Conservation (phyloP, 2,113 vertebrate species). For the Sinocyclocheilus rhinocerous region DNA sequence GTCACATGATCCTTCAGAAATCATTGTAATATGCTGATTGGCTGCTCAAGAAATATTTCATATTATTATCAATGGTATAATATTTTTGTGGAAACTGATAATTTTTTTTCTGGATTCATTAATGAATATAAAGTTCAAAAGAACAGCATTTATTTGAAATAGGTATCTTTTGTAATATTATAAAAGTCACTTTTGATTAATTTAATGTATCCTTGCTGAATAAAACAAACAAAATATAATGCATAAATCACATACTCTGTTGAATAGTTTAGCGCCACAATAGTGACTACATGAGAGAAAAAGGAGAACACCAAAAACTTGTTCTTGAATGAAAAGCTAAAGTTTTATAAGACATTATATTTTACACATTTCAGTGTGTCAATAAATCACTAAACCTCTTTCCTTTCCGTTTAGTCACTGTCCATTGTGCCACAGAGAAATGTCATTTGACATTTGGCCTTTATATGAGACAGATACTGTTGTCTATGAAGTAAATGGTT, state of each 20-base stretch:
- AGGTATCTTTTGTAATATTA: neutral
- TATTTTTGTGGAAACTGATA: neutral
- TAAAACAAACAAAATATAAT: neutral
- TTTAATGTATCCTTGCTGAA: neutral
- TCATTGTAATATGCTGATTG: neutral
- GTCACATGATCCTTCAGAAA: neutral
- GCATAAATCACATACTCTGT: neutral
- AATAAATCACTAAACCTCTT: constrained; percentile 9
- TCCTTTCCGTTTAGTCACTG: constrained; percentile 5
- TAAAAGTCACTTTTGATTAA: neutral
- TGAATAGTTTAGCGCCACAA: neutral
- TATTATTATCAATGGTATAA: neutral
- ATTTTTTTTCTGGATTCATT: neutral
- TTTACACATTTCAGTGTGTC: neutral
- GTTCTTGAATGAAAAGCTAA: neutral
- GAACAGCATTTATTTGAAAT: too few species aligned
- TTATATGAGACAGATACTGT: neutral
- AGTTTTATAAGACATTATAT: neutral
- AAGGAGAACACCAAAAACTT: neutral
- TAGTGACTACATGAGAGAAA: too few species aligned
- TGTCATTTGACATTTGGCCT: constrained; percentile 15
- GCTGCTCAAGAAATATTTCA: neutral
- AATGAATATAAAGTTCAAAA: neutral
- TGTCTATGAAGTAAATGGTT: constrained; percentile 4
- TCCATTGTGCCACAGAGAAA: constrained; percentile 10